Evolutionary conservation across 1,140 invertebrate genomes (phyloP), one percentile per base, ranked within the genome.

Genomic region (Eueides isabella): DNA sequence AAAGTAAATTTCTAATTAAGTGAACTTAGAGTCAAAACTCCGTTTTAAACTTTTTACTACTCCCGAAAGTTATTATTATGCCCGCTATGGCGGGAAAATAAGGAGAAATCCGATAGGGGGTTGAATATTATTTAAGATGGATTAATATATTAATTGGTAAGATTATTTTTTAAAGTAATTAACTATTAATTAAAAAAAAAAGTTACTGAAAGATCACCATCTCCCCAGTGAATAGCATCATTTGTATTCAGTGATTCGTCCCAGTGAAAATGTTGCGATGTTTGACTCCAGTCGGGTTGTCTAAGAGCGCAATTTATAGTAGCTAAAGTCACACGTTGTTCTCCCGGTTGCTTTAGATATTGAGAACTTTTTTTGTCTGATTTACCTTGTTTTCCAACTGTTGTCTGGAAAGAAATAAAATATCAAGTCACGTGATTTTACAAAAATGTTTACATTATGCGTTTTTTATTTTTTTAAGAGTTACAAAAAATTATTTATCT

Each of bases 211-310:
- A 91, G 83, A 72, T 90, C 90, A 23, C 88, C 88, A 33, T 91
- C 89, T 1, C 87, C 88, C 85, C 89, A 91, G 63, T 89, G 85
- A n/a, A 90, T 85, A 31, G 89, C 89, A 14, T 91, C 85, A 6
- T 83, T 74, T 7, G 87, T 90, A 9, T 72, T 83, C 12, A 92
- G 75, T 0, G 82, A 75, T 72, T 89, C 84, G 55, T 91, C 89
- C 92, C 92, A 93, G 68, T 92, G 88, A 74, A 91, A 93, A 64
- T 92, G 85, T 33, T 92, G 89, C 0, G 81, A 82, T 0, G 69
- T 41, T 35, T 89, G 87, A 48, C 85, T 90, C 92, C 92, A 93
- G 74, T 90, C 89, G 0, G 85, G 86, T 5, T 69, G 71, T 28
- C 71, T 84, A 11, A 93, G 80, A 0, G 78, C 62, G 72, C 92